These are phyloP conservation scores for Lampropteryx suffumata DNA, from an alignment of 2,888 invertebrate species.

Conservation along the genomic window DNA sequence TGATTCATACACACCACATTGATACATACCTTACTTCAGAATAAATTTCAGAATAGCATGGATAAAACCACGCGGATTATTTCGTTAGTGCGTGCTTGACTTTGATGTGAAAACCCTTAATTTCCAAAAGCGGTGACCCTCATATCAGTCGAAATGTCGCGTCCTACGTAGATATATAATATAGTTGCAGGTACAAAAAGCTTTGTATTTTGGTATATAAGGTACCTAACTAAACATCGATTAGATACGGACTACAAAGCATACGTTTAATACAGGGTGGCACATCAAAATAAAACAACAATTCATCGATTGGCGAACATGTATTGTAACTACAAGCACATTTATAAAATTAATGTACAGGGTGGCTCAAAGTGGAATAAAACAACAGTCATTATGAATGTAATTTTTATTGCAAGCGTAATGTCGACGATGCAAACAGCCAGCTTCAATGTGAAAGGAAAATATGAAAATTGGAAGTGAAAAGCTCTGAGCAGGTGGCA, in stretches of 20 bases:
- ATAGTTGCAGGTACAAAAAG: no score
- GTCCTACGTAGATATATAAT: no score
- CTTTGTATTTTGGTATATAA: conserved; percentile 2
- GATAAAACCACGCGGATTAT: no score
- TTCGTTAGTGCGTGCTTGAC: no score
- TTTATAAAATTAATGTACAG: conserved; percentile 30
- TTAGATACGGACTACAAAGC: conserved; percentile 45
- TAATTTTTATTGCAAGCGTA: conserved; percentile 75
- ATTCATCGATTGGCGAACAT: conserved; percentile 38
- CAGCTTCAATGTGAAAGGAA: conserved; percentile 49
- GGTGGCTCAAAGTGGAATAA: conserved; percentile 67
- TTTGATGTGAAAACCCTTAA: no score
- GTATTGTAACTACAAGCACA: conserved; percentile 44
- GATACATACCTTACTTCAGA: no score
- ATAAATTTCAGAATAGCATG: no score
- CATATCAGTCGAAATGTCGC: no score
- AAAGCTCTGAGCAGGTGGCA: conserved; percentile 59
- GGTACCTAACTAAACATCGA: conserved; percentile 38
- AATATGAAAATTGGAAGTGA: conserved; percentile 59
- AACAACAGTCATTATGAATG: conserved; percentile 64
- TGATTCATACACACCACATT: no score
- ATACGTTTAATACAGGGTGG: conserved; percentile 34
- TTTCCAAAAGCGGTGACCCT: no score
- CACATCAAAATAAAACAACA: conserved; percentile 71
- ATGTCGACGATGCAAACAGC: conserved; percentile 55